Evolutionary conservation across 2,888 invertebrate species (phyloP).

Genomic region (Drosophila nigricruria): DNA sequence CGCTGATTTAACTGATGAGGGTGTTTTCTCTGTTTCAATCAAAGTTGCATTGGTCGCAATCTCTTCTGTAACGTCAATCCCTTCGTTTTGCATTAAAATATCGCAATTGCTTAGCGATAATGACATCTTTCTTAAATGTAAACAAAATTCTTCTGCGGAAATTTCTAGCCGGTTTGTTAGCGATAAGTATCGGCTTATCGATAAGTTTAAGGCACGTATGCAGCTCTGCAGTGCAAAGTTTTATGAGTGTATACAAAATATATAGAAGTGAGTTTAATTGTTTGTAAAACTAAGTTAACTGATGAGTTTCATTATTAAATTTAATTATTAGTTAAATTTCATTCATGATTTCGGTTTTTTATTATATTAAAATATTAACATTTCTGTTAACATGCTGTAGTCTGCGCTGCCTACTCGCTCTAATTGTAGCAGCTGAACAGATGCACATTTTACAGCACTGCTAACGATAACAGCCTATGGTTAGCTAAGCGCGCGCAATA

Average conservation of each 20-base stretch:
- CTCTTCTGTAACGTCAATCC: neutral
- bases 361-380: neutral
- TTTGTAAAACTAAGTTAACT: neutral
- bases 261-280: neutral
- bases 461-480: conserved; percentile 3
- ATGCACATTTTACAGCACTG: neutral
- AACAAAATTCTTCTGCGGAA: conserved; percentile 20
- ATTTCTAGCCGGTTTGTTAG: neutral
- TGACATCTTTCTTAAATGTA: conserved; percentile 31
- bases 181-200: conserved; percentile 15
- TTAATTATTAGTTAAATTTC: neutral
- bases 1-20: neutral
- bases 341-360: neutral
- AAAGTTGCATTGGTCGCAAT: neutral
- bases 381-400: neutral
- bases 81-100: neutral
- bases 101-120: neutral
- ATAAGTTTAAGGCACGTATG: conserved; percentile 1
- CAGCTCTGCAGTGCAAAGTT: neutral
- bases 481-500: conserved; percentile 25
- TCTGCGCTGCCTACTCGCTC: neutral
- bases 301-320: neutral
- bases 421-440: neutral
- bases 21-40: neutral
- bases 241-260: neutral